Evolutionary conservation across 2,888 invertebrate species (phyloP).

Genomic region (Ischnus inquisitorius): DNA sequence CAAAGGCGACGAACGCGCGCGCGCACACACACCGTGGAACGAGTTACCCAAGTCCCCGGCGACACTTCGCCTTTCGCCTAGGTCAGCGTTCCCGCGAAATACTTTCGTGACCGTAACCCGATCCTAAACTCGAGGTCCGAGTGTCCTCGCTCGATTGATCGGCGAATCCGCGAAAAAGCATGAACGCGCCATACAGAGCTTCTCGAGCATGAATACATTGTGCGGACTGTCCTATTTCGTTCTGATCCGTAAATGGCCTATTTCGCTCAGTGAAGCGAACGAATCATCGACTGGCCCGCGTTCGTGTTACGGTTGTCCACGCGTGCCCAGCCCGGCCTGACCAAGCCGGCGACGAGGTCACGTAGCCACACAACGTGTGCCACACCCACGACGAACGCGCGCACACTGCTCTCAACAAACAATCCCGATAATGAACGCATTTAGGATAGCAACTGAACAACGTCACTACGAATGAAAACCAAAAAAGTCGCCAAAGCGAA

Average conservation of each 20-base stretch:
- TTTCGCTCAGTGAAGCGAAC: conserved; percentile 80
- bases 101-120: conserved; percentile 31
- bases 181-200: conserved; percentile 48
- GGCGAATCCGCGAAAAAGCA: conserved; percentile 11
- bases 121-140: conserved; percentile 1
- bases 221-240: conserved; percentile 77
- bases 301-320: conserved; percentile 62
- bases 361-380: conserved; percentile 72
- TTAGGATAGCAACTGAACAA: not conserved
- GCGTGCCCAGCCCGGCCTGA: conserved; percentile 46
- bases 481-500: not conserved
- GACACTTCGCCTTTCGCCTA: conserved; percentile 56
- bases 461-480: not conserved
- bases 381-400: conserved; percentile 72
- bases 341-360: conserved; percentile 72
- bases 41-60: conserved; percentile 48
- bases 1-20: not conserved
- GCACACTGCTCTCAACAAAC: conserved; percentile 20
- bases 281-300: conserved; percentile 77
- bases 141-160: conserved; percentile 31
- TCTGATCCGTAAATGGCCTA: conserved; percentile 72
- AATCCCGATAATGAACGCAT: conserved; percentile 6
- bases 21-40: conserved; percentile 18
- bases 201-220: conserved; percentile 64
- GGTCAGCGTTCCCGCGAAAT: conserved; percentile 61